These are phyloP conservation scores for Scaptomyza tumidula DNA, from an alignment of 2,888 invertebrate species.

Conservation along the genomic window DNA sequence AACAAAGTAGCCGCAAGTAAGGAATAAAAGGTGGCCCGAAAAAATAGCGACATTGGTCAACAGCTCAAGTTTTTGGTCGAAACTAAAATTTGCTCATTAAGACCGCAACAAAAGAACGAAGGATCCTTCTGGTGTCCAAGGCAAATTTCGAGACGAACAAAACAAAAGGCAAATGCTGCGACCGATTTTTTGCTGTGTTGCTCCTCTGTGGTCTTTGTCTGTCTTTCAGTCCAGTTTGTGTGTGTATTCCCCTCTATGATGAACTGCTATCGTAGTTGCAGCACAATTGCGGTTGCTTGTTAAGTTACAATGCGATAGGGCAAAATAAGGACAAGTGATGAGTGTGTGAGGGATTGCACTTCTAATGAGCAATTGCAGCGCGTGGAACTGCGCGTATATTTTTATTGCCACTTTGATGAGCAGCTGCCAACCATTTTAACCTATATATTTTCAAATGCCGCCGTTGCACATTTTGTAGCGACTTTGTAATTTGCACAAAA, in stretches of 20 bases:
- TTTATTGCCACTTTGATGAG: conserved; percentile 77
- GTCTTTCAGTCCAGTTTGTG: background rate
- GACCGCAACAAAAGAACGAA: conserved; percentile 69
- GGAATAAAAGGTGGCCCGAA: conserved; percentile 42
- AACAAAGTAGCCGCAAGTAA: conserved; percentile 5
- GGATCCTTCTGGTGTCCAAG: conserved; percentile 4
- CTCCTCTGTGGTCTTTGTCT: conserved; percentile 16
- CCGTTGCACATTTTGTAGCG: conserved; percentile 30
- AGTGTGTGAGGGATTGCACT: conserved; percentile 1
- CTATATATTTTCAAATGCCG: conserved; percentile 48
- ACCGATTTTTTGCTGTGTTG: conserved; percentile 1
- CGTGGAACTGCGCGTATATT: conserved; percentile 62
- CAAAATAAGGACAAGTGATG: background rate
- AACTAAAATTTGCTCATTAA: conserved; percentile 71
- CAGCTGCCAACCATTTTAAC: conserved; percentile 45
- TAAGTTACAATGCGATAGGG: conserved; percentile 34
- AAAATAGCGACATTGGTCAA: conserved; percentile 15
- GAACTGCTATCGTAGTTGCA: conserved; percentile 26
- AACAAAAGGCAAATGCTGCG: conserved; percentile 27
- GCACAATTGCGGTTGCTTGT: conserved; percentile 42
- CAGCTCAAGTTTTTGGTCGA: conserved; percentile 30
- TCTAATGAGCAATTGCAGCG: conserved; percentile 61
- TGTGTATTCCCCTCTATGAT: background rate
- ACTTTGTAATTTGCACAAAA: conserved; percentile 54
- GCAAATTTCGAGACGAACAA: conserved; percentile 5